Base-by-base conservation (phyloP, 2,888 invertebrate species). In the Subacronicta megacephala region DNA sequence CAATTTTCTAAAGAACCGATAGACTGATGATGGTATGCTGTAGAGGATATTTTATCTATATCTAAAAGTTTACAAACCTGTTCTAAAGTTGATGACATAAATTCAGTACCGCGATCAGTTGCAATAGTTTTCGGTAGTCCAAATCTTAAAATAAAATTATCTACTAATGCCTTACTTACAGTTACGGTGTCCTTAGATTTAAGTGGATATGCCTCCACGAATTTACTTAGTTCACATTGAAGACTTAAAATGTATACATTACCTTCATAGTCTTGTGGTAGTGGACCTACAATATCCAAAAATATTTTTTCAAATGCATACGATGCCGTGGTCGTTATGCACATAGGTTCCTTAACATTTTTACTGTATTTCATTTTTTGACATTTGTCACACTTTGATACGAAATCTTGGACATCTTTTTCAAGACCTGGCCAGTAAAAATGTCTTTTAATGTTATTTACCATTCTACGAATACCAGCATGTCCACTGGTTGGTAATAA, bases 361-460 rank as follows among this genome's bases (percentile, higher is more conserved):
- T 12, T 12, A 31, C n/a, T 4, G n/a, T 33, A 33, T n/a, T 33
- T 33, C 1, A n/a, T n/a, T n/a, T n/a, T 33, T n/a, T 33, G 33
- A n/a, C 33, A 33, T 33, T 33, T 33, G 3, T 33, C n/a, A n/a
- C 13, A 33, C n/a, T 33, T 33, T 6, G n/a, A n/a, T 6, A 13
- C 33, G 6, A n/a, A 33, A 12, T 33, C n/a, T 13, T 6, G n/a
- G 31, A 46, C 7, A 44, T 31, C 17, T 20, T 42, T 26, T 16
- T 37, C 12, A 36, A 45, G 13, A 17, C 38, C 51, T 5, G 43
- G 43, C 51, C 51, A 51, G 26, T 29, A 52, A 26, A 44, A 38
- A 5, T 44, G 15, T 18, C 29, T 15, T 18, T 52, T 52, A 7
- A 44, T 52, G 40, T 52, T 52, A 15, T 52, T 52, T 18, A 52